These are phyloP conservation scores for Nipponia nippon DNA, from an alignment of 2,113 vertebrate species.

Conservation along the genomic window DNA sequence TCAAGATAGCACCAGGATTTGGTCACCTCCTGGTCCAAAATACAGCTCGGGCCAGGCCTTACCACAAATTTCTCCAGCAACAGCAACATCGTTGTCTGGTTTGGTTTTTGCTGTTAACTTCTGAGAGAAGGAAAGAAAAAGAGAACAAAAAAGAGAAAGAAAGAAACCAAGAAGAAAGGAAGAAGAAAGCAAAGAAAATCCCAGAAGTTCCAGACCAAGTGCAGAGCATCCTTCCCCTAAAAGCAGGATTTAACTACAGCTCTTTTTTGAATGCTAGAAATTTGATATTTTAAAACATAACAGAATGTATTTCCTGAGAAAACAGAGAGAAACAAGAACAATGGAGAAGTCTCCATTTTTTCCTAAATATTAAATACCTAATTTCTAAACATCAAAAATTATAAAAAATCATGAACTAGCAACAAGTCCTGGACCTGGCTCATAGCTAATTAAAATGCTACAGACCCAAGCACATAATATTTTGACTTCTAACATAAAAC, in stretches of 20 bases:
- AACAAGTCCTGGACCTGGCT: background rate
- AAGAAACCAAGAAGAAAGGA: background rate
- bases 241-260: background rate
- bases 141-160: rapidly evolving
- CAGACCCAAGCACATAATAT: background rate
- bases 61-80: background rate
- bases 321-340: background rate
- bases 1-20: background rate
- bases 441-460: background rate
- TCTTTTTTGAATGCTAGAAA: background rate
- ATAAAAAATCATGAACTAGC: background rate
- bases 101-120: background rate
- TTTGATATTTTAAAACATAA: background rate
- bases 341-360: rapidly evolving
- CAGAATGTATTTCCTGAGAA: background rate
- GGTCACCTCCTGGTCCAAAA: background rate
- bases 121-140: background rate
- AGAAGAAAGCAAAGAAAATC: background rate
- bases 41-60: background rate
- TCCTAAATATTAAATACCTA: background rate
- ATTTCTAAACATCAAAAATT: background rate
- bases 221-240: background rate
- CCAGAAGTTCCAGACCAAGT: background rate
- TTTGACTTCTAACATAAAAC: background rate
- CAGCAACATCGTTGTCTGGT: background rate